Percentiles rank a stretch among this genome's conserved stretches.
Evolutionary conservation across 2,797 vertebrate species (phyloP).

Genomic region (Menidia menidia): DNA sequence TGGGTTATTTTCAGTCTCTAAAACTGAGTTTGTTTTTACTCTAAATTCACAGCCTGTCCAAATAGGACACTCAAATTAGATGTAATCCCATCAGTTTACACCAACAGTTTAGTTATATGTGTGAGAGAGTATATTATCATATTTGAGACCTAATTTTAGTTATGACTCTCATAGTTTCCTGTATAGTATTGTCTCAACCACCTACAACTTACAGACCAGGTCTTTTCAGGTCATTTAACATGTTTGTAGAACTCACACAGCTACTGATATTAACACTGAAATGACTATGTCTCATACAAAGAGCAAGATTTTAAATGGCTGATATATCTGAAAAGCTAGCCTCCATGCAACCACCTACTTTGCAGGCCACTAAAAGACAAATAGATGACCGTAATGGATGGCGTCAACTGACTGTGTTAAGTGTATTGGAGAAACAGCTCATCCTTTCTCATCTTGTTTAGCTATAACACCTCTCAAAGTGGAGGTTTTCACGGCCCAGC

Average conservation of each 20-base stretch:
- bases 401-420: slow-evolving; percentile 12
- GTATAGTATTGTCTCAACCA: too few species aligned
- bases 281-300: background rate
- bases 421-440: slow-evolving; percentile 13
- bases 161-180: too few species aligned
- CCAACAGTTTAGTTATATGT: too few species aligned
- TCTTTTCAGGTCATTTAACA: slow-evolving; percentile 5
- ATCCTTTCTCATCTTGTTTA: slow-evolving; percentile 31
- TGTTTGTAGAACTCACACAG: slow-evolving; percentile 15
- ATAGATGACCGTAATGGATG: slow-evolving; percentile 33
- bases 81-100: too few species aligned
- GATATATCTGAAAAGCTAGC: background rate
- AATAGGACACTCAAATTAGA: too few species aligned
- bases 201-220: too few species aligned
- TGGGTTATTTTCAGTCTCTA: too few species aligned
- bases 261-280: background rate
- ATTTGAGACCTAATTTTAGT: too few species aligned
- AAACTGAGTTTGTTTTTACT: too few species aligned
- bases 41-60: too few species aligned
- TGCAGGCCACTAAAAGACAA: slow-evolving; percentile 17
- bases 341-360: background rate
- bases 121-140: too few species aligned
- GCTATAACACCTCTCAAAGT: slow-evolving; percentile 3
- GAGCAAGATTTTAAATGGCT: background rate
- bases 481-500: slow-evolving; percentile 6